A percentile compares a stretch with the other conserved stretches of the same genome.
Evolutionary conservation across 2,797 vertebrate genomes (phyloP).

Genomic region (Hydrolagus colliei): DNA sequence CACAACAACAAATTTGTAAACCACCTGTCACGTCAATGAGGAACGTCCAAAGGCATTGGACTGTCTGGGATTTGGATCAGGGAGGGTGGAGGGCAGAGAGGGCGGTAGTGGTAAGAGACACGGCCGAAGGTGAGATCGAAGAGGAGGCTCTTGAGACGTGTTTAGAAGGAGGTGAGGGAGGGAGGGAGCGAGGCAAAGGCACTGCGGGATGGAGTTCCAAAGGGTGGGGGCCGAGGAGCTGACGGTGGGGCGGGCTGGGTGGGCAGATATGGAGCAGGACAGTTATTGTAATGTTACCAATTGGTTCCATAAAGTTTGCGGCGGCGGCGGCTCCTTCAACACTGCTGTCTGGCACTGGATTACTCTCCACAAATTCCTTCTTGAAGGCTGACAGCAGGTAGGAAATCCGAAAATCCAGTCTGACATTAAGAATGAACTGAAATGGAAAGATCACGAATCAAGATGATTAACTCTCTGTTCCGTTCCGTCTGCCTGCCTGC

Average conservation of each 20-base stretch:
- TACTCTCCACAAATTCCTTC: constrained; percentile 94
- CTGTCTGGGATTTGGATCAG: not conserved
- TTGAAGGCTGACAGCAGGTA: constrained; percentile 96
- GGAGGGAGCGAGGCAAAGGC: accelerated
- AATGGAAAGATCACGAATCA: not conserved
- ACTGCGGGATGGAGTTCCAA: too few species aligned
- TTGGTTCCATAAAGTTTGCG: not conserved
- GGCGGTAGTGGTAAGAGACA: too few species aligned
- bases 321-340: constrained; percentile 76
- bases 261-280: not conserved
- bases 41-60: too few species aligned
- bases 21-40: too few species aligned
- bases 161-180: not conserved
- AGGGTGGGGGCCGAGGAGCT: not conserved
- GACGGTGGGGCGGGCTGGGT: not conserved
- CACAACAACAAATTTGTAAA: too few species aligned
- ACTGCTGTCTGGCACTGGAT: constrained; percentile 77
- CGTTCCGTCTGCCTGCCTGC: too few species aligned
- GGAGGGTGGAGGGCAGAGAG: not conserved
- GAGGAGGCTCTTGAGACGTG: too few species aligned
- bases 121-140: not conserved
- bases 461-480: not conserved
- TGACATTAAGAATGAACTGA: constrained; percentile 78
- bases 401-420: constrained; percentile 88
- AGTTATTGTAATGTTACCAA: constrained; percentile 33